Base-by-base conservation (phyloP, 2,888 invertebrate species). In the Anaspis maculata region DNA sequence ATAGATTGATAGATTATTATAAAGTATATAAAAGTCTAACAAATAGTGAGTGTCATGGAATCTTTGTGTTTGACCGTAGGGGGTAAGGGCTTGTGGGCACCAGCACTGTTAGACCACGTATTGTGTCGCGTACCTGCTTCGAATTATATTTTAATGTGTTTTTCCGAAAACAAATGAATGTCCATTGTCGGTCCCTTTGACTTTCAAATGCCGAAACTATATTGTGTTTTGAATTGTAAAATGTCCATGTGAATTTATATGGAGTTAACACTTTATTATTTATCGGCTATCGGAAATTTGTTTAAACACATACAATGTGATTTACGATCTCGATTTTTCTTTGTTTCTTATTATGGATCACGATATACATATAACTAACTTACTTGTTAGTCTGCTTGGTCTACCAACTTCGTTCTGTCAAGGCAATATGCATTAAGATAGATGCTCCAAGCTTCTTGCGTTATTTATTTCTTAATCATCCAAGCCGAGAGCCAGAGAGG, bases 71-170 rank as follows among this genome's bases (percentile, higher is more conserved):
- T 34, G 52, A 23, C 62, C 40, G 47, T 57, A 47, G 63, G 63
- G 53, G 52, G 52, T 46, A 38, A 46, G 47, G 51, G 52, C 53
- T 52, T 54, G 52, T 48, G 49, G 51, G 51, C 48, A 47, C 49
- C 45, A 47, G 27, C 36, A 19, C 40, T 36, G 40, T 36, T 39
- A 55, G 60, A 57, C 58, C 58, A 53, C 57, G 59, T 56, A 63
- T 64, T 63, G 64, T 65, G 63, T 62, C 63, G 57, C 59, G 54
- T 62, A 62, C 61, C 63, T 62, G 61, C 51, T 51, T 62, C 61
- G 58, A 61, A 62, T 63, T 62, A 61, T 63, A 64, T 62, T 64
- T 63, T 63, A 63, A 64, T 64, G 60, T 60, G 62, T 61, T 64
- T 63, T 56, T 51, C 59, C 59, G 59, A 63, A 66, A 66, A 66